phyloP scores from a whole-genome alignment of 2,797 vertebrate genomes.

The Megaceryle alcyon region DNA sequence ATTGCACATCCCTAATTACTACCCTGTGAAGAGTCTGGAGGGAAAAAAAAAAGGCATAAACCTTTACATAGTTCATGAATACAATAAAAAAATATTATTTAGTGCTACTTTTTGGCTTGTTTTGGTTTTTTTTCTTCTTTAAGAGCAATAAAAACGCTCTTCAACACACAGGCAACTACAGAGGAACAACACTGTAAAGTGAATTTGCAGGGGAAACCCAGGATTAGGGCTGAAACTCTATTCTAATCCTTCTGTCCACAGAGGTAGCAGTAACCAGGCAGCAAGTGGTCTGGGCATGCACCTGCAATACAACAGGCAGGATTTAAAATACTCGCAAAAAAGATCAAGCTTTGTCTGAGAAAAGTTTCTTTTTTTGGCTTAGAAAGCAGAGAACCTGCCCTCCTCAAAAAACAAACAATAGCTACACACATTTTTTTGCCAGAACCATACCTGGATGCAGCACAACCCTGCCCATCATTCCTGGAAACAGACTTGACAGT shows the following conservation, averaged over 20 bases:
- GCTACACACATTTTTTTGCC: not conserved
- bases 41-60: not conserved
- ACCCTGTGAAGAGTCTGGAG: not conserved
- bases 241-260: conserved; percentile 51
- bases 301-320: conserved; percentile 12
- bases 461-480: not conserved
- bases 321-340: conserved; percentile 8
- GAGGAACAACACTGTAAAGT: not conserved
- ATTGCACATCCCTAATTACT: not conserved
- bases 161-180: not conserved
- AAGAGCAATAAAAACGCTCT: not conserved
- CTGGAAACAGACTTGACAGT: not conserved
- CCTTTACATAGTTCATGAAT: not conserved
- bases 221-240: conserved; percentile 47
- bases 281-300: not conserved
- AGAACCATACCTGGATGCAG: not conserved
- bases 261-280: not conserved
- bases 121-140: too few relatives aligned
- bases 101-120: not conserved
- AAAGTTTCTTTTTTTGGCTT: not conserved
- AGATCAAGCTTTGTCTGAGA: not conserved
- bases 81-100: not conserved
- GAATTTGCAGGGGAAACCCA: conserved; percentile 26
- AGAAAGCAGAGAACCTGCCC: not conserved
- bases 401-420: conserved; percentile 7